Evolutionary conservation across 2,797 vertebrate genomes (phyloP).

Genomic region (Muscicapa comitata): DNA sequence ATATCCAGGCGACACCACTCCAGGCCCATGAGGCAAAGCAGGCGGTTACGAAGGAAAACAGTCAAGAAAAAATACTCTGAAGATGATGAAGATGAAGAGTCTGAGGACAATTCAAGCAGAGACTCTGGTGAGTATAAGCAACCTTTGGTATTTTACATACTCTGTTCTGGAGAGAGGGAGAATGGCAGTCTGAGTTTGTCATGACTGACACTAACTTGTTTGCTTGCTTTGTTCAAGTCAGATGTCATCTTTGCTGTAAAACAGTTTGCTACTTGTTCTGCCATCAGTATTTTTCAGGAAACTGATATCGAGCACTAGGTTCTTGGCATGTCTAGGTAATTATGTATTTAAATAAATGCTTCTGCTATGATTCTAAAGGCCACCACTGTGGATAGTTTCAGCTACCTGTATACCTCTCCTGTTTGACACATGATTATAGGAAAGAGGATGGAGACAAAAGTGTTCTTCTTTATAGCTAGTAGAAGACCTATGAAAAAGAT

Average conservation of each 20-base stretch:
- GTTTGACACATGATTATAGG: background rate
- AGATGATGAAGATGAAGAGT: slow-evolving; percentile 91
- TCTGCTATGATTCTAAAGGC: background rate
- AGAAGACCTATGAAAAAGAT: background rate
- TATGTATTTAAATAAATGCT: background rate
- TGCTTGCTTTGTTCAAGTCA: background rate
- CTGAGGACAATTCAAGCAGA: slow-evolving; percentile 82
- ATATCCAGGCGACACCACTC: slow-evolving; percentile 72
- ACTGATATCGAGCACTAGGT: background rate
- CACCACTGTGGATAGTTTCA: background rate
- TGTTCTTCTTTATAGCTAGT: background rate
- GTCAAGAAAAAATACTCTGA: slow-evolving; percentile 83
- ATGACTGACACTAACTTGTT: accelerated
- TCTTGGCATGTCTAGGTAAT: background rate
- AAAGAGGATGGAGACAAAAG: background rate
- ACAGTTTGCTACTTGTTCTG: background rate
- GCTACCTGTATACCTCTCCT: background rate
- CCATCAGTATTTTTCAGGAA: background rate
- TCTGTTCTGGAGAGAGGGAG: background rate
- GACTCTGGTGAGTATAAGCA: slow-evolving; percentile 71
- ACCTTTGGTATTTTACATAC: background rate
- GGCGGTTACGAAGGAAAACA: slow-evolving; percentile 74
- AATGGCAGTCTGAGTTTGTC: background rate
- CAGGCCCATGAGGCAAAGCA: slow-evolving; percentile 75
- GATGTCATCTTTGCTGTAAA: background rate